Base-by-base conservation (phyloP, 2,888 invertebrate genomes). In the Lamproptera curius region DNA sequence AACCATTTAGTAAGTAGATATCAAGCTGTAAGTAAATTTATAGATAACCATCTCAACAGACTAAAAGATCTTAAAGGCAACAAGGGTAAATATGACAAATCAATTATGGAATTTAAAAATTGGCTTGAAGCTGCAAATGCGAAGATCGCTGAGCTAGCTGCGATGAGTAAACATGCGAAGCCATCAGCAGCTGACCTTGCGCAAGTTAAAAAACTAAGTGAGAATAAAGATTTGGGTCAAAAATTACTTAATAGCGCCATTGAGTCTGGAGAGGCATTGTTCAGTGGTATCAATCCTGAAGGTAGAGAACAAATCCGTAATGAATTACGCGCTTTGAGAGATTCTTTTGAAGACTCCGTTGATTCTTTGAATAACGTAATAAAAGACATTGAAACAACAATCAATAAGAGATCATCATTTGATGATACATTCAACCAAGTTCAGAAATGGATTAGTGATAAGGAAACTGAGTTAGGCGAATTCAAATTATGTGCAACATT, bases 401-500 rank as follows among this genome's bases (percentile, higher is more conserved):
- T 97, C 53, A 94, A 97, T 70, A 96, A 97, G 62, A 91, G 97
- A 75, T 95, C 96, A 2, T 96, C 97, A 1, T 96, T 98, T 72
- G 97, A 97, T 71, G 97, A 97, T 62, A 96, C 95, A 54, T 94
- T 95, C 59, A 92, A 93, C 38, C 96, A 97, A 89, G 92, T 97
- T 5, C 92, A 93, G 57, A 92, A 93, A 67, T 98, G 97, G 95
- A 90, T 98, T 17, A 89, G 90, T 46, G 96, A 96, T 0, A 93
- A 94, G 69, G 90, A 90, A 40, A 94, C 94, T 67, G 86, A 96
- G 26, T 91, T 92, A 1, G 91, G 92, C 31, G 92, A 91, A 42
- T 89, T 92, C 43, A 92, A 93, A 56, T 77, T 95, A 2, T 92
- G 95, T 62, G 91, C 96, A 1, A 94, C 93, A 0, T 84, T 98